Evolutionary conservation across 2,113 vertebrate genomes (phyloP).

Genomic region (Heliornis fulica): DNA sequence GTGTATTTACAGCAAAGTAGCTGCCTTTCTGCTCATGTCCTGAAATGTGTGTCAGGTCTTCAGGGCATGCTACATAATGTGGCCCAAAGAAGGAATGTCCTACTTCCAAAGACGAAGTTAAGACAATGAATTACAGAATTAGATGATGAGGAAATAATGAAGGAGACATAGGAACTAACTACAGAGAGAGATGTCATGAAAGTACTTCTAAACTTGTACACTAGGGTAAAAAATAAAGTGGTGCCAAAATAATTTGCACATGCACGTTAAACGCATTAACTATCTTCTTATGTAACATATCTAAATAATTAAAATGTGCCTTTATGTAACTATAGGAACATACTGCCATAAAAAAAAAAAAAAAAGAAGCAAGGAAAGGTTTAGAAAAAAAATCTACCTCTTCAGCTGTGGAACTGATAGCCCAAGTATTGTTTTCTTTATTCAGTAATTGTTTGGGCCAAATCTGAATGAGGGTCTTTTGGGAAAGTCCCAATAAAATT

Average conservation of each 20-base stretch:
- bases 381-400: background rate
- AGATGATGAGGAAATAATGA: background rate
- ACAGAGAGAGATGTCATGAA: background rate
- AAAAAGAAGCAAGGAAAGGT: background rate
- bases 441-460: background rate
- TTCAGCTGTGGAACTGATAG: background rate
- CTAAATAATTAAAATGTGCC: constrained; percentile 33
- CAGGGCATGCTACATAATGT: background rate
- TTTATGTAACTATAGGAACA: background rate
- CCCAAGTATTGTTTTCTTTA: background rate
- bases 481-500: background rate
- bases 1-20: background rate
- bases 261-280: background rate
- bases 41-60: constrained; percentile 48
- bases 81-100: background rate
- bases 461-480: background rate
- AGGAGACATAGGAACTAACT: background rate
- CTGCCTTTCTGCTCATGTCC: background rate
- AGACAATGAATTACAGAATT: background rate
- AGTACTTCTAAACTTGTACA: background rate
- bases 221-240: background rate
- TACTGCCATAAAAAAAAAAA: background rate
- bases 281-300: background rate
- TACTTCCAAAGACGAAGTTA: background rate
- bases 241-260: background rate